A percentile compares a stretch with the other conserved stretches of the same genome.
phyloP scores from a whole-genome alignment of 2,797 vertebrate genomes.

The Amphiprion clarkii region DNA sequence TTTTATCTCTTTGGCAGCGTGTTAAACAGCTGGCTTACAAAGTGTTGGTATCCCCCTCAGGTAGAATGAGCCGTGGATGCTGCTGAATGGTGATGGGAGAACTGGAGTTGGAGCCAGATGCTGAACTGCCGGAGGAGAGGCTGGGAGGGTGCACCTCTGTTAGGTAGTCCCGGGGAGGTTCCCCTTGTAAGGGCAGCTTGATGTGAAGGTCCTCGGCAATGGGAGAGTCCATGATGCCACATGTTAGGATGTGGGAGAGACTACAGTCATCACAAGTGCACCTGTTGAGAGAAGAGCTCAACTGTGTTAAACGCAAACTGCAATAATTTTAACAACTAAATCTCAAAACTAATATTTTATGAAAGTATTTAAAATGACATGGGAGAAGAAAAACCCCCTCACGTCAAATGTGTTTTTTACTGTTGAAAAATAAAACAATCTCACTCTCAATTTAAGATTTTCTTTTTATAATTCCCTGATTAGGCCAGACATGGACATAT shows the following conservation, averaged over 20 bases:
- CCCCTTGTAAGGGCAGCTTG: conserved; percentile 92
- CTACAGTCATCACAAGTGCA: conserved; percentile 99
- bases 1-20: neutral
- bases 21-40: conserved; percentile 88
- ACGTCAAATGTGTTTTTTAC: too few species aligned
- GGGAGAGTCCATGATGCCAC: conserved; percentile 98
- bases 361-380: neutral
- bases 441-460: too few species aligned
- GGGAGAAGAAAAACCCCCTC: neutral
- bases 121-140: conserved; percentile 95
- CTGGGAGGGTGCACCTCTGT: conserved; percentile 94
- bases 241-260: conserved; percentile 98
- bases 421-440: too few species aligned
- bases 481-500: too few species aligned
- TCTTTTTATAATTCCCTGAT: neutral
- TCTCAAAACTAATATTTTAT: neutral
- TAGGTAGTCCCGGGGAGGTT: conserved; percentile 90
- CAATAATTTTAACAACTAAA: neutral
- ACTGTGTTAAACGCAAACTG: neutral
- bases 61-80: conserved; percentile 91
- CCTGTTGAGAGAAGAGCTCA: conserved; percentile 73
- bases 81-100: conserved; percentile 95
- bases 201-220: conserved; percentile 93
- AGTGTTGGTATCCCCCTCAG: conserved; percentile 88
- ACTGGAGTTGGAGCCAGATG: conserved; percentile 94